Base-by-base conservation (phyloP, 2,888 invertebrate species). In the Eupithecia abbreviata region DNA sequence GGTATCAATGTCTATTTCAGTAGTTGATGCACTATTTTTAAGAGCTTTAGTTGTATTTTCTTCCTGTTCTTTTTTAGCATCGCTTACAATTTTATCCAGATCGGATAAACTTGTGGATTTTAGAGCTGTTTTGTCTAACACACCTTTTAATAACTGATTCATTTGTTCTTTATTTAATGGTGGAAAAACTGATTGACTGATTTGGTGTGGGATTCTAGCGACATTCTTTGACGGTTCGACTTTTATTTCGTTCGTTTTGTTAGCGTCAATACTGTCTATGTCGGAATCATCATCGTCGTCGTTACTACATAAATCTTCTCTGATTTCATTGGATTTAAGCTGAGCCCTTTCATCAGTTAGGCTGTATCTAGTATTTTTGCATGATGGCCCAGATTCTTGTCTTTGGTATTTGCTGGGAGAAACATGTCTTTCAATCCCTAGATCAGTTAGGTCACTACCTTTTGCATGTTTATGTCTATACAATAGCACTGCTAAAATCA, bases 41-140 rank as follows among this genome's bases (percentile, higher is more conserved):
- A 18, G 12, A 12, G 3, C 68, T 49, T 58, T 71, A 9, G 18
- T 10, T 43, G 30, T 51, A 66, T 55, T 58, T n/a, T 4, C 58
- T 73, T 51, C 69, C 13, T 67, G n/a, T 47, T 47, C 43, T 62
- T 43, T 51, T 62, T 75, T 76, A 13, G 79, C 77, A n/a, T 78
- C 74, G n/a, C 76, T 83, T 43, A 85, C 55, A 13, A 89, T 77
- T 45, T 84, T 82, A 73, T 87, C 84, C 0, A 89, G 62, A 76
- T 89, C 85, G 49, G 84, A 82, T 41, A 86, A 80, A 68, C 85
- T 85, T 12, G 85, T 83, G 1, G 81, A 80, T 75, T 85, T 86
- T 45, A 71, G 81, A 55, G 82, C 82, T 15, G 83, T 81, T 5
- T 80, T 78, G 74, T 83, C 86, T 4, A 87, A 75, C 4, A 88